Base-by-base conservation (phyloP, 1,140 invertebrate species). In the Drosophila lini region DNA sequence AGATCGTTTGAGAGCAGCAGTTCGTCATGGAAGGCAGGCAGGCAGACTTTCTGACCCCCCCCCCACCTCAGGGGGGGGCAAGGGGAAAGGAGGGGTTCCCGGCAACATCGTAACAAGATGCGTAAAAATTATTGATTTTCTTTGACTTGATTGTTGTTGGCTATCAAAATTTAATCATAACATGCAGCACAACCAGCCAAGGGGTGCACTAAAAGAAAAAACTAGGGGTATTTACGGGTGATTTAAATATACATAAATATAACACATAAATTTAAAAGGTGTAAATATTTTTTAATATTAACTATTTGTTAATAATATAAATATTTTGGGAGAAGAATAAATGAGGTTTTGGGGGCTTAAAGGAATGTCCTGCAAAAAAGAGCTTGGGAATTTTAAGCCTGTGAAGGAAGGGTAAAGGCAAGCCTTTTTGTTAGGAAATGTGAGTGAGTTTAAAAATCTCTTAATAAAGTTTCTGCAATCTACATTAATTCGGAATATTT, bases 111-210 rank as follows among this genome's bases (percentile, higher is more conserved):
- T 91, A 91, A 91, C 89, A 91, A 91, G 89, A 91, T 91, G 89
- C 89, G 89, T 91, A 89, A 91, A 91, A 91, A 85, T 91, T 91
- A 91, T 91, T 91, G 89, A 91, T 91, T 91, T 91, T 89, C 84
- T 79, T 68, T 84, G 84, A 89, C 84, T 88, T 88, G 84, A 88
- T 88, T 88, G 84, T 88, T 88, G 84, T 88, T 88, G 84, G 84
- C 85, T 89, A 89, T 89, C 85, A 90, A 90, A 90, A 82, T 90
- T 90, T 90, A 90, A 90, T 90, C 85, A 89, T 90, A 90, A 84
- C 85, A 90, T 89, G 84, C 81, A 82, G 50, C 64, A 62, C 64
- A 78, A 59, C 53, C 45, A 80, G 56, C 48, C 52, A 32, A 70
- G 31, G 13, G 3, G 48, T 55, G 9, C 61, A 69, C 47, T 53